These are phyloP conservation scores for Rynchops niger DNA, from an alignment of 2,113 vertebrate genomes.

Conservation along the genomic window DNA sequence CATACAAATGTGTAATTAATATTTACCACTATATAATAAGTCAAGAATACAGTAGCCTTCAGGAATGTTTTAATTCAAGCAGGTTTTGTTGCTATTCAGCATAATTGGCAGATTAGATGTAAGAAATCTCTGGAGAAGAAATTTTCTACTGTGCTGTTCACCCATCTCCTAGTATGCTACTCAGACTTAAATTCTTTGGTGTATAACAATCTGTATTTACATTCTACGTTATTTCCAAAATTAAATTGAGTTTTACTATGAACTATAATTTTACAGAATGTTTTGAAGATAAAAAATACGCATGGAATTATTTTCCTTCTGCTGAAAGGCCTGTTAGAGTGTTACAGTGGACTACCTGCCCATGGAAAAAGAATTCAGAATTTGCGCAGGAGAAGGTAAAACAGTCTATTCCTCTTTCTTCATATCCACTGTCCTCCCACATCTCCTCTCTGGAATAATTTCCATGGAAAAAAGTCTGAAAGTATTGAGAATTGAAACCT, in stretches of 20 bases:
- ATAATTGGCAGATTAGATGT: neutral
- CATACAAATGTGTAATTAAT: neutral
- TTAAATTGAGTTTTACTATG: neutral
- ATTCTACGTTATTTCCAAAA: neutral
- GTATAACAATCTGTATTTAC: neutral
- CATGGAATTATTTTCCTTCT: neutral
- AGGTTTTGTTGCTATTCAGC: neutral
- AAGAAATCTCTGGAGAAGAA: neutral
- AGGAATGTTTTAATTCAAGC: neutral
- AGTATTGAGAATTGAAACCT: neutral
- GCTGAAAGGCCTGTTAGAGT: neutral
- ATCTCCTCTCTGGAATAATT: neutral
- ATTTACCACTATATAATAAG: neutral
- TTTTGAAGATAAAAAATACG: neutral
- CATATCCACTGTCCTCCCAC: neutral
- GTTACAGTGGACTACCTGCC: neutral
- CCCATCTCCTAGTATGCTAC: neutral
- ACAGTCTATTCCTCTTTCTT: neutral
- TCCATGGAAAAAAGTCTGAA: neutral
- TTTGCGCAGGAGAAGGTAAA: neutral
- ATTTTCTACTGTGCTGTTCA: neutral
- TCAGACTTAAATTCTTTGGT: constrained; percentile 16
- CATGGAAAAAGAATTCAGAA: neutral
- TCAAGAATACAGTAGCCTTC: neutral
- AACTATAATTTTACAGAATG: neutral